Evolutionary conservation across 2,113 vertebrate genomes (phyloP).

Genomic region (Hippotragus niger): DNA sequence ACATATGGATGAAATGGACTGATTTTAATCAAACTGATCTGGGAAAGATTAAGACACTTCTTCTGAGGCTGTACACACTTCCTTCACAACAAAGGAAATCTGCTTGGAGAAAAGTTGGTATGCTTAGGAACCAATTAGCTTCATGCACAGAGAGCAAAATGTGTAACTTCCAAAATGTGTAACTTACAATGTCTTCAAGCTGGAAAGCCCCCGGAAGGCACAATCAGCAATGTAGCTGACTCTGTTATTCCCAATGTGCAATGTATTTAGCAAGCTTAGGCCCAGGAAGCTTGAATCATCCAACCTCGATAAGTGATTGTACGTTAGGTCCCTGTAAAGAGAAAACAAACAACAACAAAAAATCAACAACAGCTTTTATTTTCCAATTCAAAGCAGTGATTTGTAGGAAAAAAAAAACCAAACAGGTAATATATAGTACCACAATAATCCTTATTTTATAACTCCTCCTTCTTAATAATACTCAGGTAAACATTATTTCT

Average conservation of each 20-base stretch:
- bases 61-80: constrained; percentile 39
- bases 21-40: constrained; percentile 65
- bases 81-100: constrained; percentile 49
- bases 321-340: constrained; percentile 89
- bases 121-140: constrained; percentile 59
- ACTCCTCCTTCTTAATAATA: constrained; percentile 24
- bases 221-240: constrained; percentile 96
- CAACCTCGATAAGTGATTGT: constrained; percentile 91
- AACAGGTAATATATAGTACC: background rate
- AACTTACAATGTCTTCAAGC: constrained; percentile 93
- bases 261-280: constrained; percentile 88
- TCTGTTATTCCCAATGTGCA: constrained; percentile 92
- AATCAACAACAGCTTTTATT: background rate
- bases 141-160: background rate
- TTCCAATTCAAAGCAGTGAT: background rate
- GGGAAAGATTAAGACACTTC: constrained; percentile 60
- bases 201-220: constrained; percentile 93
- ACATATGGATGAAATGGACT: constrained; percentile 49
- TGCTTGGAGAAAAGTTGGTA: constrained; percentile 36
- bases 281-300: constrained; percentile 95
- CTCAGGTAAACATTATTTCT: background rate
- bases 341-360: background rate
- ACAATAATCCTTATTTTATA: constrained; percentile 14
- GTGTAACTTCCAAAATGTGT: constrained; percentile 78
- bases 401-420: background rate